Evolutionary conservation across 2,888 invertebrate genomes (phyloP).

Genomic region (Nomada goodeniana): DNA sequence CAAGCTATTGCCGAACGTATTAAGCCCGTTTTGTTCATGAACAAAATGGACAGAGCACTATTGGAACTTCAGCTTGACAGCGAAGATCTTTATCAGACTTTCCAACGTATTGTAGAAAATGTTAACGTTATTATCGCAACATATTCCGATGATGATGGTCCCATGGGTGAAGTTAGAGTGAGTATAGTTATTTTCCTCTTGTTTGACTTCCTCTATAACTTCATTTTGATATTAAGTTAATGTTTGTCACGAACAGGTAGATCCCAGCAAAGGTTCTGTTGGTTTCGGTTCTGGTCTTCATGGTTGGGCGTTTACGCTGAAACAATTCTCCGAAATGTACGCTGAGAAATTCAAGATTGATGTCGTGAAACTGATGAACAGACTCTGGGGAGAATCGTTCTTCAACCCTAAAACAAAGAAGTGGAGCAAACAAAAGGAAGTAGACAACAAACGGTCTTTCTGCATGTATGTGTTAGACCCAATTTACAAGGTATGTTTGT

Average conservation of each 20-base stretch:
- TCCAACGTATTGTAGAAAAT: constrained; percentile 99
- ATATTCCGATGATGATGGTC: constrained; percentile 98
- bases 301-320: constrained; percentile 99
- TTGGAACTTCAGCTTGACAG: constrained; percentile 98
- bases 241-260: constrained; percentile 86
- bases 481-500: constrained; percentile 94
- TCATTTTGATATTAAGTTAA: constrained; percentile 15
- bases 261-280: constrained; percentile 99
- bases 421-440: constrained; percentile 97
- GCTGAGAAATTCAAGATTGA: constrained; percentile 99
- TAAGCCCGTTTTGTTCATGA: constrained; percentile 99
- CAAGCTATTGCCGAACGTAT: constrained; percentile 99
- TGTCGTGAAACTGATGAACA: constrained; percentile 98
- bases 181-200: constrained; percentile 71
- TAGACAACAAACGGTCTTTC: constrained; percentile 98
- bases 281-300: constrained; percentile 99
- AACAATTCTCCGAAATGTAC: constrained; percentile 99
- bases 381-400: constrained; percentile 99
- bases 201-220: neutral
- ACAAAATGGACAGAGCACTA: constrained; percentile 99
- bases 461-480: constrained; percentile 99
- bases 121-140: constrained; percentile 99
- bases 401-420: constrained; percentile 99
- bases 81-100: constrained; percentile 99
- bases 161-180: constrained; percentile 99